These are phyloP conservation scores for Parnassius smintheus DNA, from an alignment of 2,888 invertebrate species.

Conservation along the genomic window DNA sequence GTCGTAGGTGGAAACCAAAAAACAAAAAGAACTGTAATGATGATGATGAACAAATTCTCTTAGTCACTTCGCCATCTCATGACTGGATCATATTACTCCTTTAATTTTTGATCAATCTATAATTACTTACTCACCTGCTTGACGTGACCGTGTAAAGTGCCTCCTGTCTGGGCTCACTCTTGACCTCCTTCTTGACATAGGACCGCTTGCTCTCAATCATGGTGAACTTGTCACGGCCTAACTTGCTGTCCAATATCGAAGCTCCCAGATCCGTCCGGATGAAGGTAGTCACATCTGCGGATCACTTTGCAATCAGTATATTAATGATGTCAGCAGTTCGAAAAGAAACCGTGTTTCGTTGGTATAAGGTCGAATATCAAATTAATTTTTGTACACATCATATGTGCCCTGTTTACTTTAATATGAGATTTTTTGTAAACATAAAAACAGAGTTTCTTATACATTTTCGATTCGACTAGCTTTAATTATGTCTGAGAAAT, in stretches of 20 bases:
- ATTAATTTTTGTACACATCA: too few species aligned
- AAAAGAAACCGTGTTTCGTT: not conserved
- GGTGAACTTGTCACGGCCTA: conserved; percentile 46
- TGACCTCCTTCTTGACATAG: conserved; percentile 55
- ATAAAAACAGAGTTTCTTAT: too few species aligned
- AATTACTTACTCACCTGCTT: conserved; percentile 51
- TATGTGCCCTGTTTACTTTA: too few species aligned
- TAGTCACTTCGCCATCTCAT: too few species aligned
- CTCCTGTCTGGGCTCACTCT: conserved; percentile 53
- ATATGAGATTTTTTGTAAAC: too few species aligned
- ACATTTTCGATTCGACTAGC: too few species aligned
- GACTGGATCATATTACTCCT: too few species aligned
- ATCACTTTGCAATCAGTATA: not conserved
- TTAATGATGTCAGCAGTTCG: not conserved
- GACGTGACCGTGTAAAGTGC: conserved; percentile 65
- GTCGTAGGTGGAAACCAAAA: too few species aligned
- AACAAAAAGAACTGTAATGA: too few species aligned
- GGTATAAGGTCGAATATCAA: too few species aligned
- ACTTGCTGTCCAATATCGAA: conserved; percentile 48
- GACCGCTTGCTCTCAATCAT: conserved; percentile 66
- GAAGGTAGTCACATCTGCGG: conserved; percentile 48
- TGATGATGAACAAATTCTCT: too few species aligned
- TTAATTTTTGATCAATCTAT: not conserved
- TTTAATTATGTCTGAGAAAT: too few species aligned
- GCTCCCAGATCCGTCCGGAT: conserved; percentile 45